Percentiles rank a stretch among this genome's conserved stretches.
Evolutionary conservation across 2,888 invertebrate genomes (phyloP).

Genomic region (Pollenia labialis): DNA sequence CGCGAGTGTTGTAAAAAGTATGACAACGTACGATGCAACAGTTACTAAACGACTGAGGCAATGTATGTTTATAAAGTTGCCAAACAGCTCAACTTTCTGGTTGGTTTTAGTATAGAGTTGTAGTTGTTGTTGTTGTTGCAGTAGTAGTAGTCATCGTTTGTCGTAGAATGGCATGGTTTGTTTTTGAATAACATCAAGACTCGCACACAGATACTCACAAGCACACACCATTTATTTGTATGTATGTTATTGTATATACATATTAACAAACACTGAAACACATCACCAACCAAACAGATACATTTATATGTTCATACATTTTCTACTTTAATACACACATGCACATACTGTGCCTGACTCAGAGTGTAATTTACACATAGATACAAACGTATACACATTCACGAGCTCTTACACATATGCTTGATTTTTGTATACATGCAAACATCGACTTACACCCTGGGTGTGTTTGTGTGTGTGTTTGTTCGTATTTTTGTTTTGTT

Average conservation of each 20-base stretch:
- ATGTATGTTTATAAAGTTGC: slow-evolving; percentile 81
- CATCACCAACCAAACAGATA: slow-evolving; percentile 31
- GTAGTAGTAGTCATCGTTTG: slow-evolving; percentile 63
- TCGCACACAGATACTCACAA: slow-evolving; percentile 43
- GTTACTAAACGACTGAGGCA: slow-evolving; percentile 84
- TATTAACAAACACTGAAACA: slow-evolving; percentile 18
- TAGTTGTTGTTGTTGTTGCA: slow-evolving; percentile 22
- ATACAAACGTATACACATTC: slow-evolving; percentile 46
- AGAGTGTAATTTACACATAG: slow-evolving; percentile 68
- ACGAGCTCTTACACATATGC: slow-evolving; percentile 31
- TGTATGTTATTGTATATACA: slow-evolving; percentile 21
- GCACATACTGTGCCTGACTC: slow-evolving; percentile 46
- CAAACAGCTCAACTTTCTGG: slow-evolving; percentile 79
- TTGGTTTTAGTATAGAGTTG: slow-evolving; percentile 62
- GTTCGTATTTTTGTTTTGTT: slow-evolving; percentile 51
- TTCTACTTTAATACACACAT: slow-evolving; percentile 61
- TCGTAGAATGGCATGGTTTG: slow-evolving; percentile 67
- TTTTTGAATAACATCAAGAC: slow-evolving; percentile 65
- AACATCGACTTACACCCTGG: slow-evolving; percentile 24
- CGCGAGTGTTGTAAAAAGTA: slow-evolving; percentile 66
- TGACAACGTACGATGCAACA: slow-evolving; percentile 83
- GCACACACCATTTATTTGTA: background rate
- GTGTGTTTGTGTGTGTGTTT: slow-evolving; percentile 1
- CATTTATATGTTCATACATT: slow-evolving; percentile 47
- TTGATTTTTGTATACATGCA: slow-evolving; percentile 32